Percentiles rank a stretch among this genome's conserved stretches.
Conservation (phyloP, 2,113 vertebrate genomes). For the Chelonoidis abingdonii region DNA sequence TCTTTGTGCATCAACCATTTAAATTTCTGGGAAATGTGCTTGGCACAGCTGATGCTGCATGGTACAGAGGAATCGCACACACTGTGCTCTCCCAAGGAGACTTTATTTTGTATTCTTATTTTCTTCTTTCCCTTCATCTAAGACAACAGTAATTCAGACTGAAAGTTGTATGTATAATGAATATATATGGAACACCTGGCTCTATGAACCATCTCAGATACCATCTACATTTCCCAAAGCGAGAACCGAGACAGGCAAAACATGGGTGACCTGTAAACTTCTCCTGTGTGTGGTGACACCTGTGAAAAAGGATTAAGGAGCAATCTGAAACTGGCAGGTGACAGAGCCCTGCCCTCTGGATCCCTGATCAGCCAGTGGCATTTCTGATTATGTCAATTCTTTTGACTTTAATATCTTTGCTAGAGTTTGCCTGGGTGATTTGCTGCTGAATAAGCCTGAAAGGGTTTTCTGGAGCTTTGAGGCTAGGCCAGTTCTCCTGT, state of each 20-base stretch:
- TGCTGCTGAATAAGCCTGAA: not conserved
- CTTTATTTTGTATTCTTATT: not conserved
- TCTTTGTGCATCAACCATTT: rapidly evolving
- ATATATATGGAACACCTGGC: not conserved
- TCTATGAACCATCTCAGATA: not conserved
- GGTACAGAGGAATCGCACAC: not conserved
- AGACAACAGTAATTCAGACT: not conserved
- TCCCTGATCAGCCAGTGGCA: not conserved
- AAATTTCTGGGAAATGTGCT: not conserved
- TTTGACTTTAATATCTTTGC: rapidly evolving
- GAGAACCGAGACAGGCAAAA: not conserved
- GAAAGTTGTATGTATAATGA: not conserved
- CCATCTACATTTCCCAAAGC: not conserved
- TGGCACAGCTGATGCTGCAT: constrained; percentile 17
- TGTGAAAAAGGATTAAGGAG: rapidly evolving
- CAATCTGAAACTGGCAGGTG: rapidly evolving
- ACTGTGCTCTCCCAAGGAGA: rapidly evolving
- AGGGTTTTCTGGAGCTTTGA: not conserved
- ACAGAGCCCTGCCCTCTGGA: not conserved
- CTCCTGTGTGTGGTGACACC: not conserved
- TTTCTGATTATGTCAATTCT: not conserved
- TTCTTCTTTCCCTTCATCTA: not conserved
- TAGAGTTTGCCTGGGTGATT: not conserved
- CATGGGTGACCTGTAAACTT: not conserved
- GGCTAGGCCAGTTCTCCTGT: constrained; percentile 3